Base-by-base conservation (phyloP, 2,888 invertebrate genomes). In the Geophilus truncorum region DNA sequence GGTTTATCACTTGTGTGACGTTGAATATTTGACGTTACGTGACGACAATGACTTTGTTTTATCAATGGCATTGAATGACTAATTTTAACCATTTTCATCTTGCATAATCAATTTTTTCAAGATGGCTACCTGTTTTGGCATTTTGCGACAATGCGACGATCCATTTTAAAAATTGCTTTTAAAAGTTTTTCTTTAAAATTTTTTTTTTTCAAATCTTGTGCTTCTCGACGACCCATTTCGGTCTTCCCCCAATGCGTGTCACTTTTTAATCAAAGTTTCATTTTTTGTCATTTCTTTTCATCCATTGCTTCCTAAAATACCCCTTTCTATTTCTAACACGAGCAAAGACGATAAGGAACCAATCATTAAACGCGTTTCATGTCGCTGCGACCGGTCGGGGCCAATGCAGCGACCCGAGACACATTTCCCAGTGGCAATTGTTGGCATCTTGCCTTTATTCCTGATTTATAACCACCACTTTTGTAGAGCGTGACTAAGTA, bases 401-500 rank as follows among this genome's bases (percentile, higher is more conserved):
- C 57, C 57, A 62, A 62, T 62, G 40, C 40, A 62, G 57, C 57
- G 21, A 23, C 21, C 21, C 6, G 57, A 4, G 57, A 23, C 57
- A 51, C 51, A 62, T 23, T 62, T 62, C 23, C 21, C 21, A 12
- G 57, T 62, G 57, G n/a, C 57, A 62, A 23, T 62, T 10, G 57
- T 62, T 62, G 57, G 57, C 57, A 62, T 18, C 21, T 62, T 62
- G 57, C 57, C 57, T 62, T 23, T 62, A 21, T 23, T 23, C 57
- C 10, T 62, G 57, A 62, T 62, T 62, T 62, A 62, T 21, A 2
- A 21, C 21, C 18, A 21, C 57, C 7, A 23, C 57, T 62, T 62
- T 62, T 62, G 57, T 62, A 62, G 57, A 62, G 57, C 57, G 57
- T 62, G 57, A 62, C 57, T 62, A 62, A 62, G 57, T 62, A 23